Base-by-base conservation (phyloP, 2,888 invertebrate genomes). In the Camptogramma bilineatum region DNA sequence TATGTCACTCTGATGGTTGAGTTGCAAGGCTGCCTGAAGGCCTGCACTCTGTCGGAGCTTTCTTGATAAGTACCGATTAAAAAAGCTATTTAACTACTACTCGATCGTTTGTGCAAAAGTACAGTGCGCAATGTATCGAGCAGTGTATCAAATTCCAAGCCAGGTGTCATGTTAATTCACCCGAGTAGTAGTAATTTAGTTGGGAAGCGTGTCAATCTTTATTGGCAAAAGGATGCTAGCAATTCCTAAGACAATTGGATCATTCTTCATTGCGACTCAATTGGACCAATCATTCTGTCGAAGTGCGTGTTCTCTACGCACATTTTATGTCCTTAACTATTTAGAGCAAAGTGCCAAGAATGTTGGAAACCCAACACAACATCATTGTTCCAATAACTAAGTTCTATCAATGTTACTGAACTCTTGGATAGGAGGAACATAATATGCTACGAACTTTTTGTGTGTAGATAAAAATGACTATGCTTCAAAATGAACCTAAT, bases 171-270 rank as follows among this genome's bases (percentile, higher is more conserved):
- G n/a, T n/a, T n/a, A n/a, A n/a, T n/a, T n/a, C n/a, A n/a, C n/a
- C n/a, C n/a, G n/a, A n/a, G n/a, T n/a, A n/a, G n/a, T 46, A 34
- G 48, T 48, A 48, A 50, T 48, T 48, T 56, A 21, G 39, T 50
- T 39, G 48, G 21, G 48, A 21, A 50, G 66, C 73, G 68, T 78
- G 83, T 82, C 86, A 84, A 68, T 86, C 85, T 80, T 81, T 79
- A 83, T 88, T 82, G 78, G 72, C 70, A 61, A 76, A 80, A 86
- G 88, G 88, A 89, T 85, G 83, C 78, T 69, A 70, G 76, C 83
- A 84, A 87, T 88, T 82, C 76, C 69, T 73, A 64, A 78, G 74
- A 78, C 83, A 83, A 86, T 86, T 84, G 84, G 73, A 83, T 81
- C 78, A 81, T 79, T 83, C 77, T 71, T 75, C 73, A 73, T 75